Conservation (phyloP, 2,888 invertebrate genomes). For the Mesoligia furuncula region DNA sequence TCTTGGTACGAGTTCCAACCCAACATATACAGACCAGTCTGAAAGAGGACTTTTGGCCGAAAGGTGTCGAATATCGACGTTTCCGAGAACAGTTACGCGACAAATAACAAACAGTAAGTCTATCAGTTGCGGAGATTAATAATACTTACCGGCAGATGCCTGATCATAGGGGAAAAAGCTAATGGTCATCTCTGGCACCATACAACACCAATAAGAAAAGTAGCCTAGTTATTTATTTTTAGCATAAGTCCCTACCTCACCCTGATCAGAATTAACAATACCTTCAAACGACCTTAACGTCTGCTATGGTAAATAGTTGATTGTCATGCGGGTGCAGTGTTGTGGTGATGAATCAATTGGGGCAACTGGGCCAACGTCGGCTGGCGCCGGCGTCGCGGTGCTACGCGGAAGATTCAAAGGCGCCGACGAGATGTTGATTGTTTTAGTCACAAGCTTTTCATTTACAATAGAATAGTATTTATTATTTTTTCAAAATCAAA, state of each 20-base stretch:
- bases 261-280: conserved; percentile 35
- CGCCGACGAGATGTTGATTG: conserved; percentile 3
- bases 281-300: conserved; percentile 36
- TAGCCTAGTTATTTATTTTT: conserved; percentile 5
- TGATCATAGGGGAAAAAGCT: not conserved
- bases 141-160: not conserved
- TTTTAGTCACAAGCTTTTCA: conserved; percentile 27
- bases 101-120: too few relatives aligned
- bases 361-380: conserved; percentile 38
- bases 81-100: too few relatives aligned
- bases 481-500: too few relatives aligned
- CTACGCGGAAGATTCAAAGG: conserved; percentile 55
- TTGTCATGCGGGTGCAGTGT: conserved; percentile 45
- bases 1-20: too few relatives aligned
- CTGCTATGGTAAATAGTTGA: conserved; percentile 52
- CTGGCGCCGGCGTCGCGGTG: not conserved
- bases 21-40: too few relatives aligned
- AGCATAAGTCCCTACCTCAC: not conserved
- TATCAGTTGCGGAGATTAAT: too few relatives aligned
- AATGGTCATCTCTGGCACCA: not conserved
- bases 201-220: not conserved
- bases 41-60: too few relatives aligned
- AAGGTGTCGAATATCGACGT: too few relatives aligned
- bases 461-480: not conserved
- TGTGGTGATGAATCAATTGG: conserved; percentile 51